These are phyloP conservation scores for Setophaga coronata DNA, from an alignment of 2,113 vertebrate genomes.

Conservation along the genomic window DNA sequence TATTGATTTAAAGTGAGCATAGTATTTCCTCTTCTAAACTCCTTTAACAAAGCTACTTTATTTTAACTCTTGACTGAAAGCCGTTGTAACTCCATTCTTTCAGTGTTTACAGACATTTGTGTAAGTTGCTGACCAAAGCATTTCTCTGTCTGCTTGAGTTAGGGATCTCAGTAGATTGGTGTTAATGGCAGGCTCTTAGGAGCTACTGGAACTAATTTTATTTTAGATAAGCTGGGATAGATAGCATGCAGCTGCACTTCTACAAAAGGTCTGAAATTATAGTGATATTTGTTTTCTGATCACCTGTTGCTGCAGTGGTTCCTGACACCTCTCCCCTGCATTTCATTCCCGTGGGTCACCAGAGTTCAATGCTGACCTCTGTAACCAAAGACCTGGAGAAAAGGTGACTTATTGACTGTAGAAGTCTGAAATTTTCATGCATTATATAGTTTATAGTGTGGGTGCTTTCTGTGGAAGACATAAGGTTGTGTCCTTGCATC, in stretches of 20 bases:
- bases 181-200: not conserved
- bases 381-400: not conserved
- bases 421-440: not conserved
- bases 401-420: not conserved
- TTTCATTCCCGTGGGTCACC: not conserved
- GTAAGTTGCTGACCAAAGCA: not conserved
- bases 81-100: not conserved
- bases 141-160: not conserved
- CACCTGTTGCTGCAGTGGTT: not conserved
- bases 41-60: not conserved
- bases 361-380: not conserved
- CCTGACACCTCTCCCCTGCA: not conserved
- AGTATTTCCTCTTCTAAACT: not conserved
- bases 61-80: not conserved
- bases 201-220: not conserved
- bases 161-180: not conserved
- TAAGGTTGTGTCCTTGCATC: not conserved
- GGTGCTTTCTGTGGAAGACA: not conserved
- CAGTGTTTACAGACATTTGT: not conserved
- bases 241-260: not conserved
- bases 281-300: not conserved
- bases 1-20: not conserved
- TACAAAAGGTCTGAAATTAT: not conserved
- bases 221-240: not conserved
- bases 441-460: not conserved